phyloP scores from a whole-genome alignment of 2,113 vertebrate genomes.

The Globicephala melas region DNA sequence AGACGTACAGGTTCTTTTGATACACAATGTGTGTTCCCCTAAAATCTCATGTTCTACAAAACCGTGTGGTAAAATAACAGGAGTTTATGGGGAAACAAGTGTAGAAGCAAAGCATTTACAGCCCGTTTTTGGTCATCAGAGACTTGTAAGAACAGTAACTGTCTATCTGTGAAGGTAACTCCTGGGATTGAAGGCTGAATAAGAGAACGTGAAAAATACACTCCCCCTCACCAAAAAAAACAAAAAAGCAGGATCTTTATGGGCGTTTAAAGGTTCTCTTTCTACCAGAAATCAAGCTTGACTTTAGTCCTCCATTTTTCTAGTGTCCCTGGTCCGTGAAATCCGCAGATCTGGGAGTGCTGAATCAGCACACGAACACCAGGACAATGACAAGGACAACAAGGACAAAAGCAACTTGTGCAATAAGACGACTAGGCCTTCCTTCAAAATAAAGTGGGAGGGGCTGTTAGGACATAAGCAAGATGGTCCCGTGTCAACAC shows the following conservation, averaged over 20 bases:
- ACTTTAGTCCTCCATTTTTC: not conserved
- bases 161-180: rapidly evolving
- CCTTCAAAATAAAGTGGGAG: too few species aligned
- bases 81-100: rapidly evolving
- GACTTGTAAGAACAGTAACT: rapidly evolving
- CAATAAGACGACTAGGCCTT: rapidly evolving
- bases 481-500: not conserved
- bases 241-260: too few species aligned
- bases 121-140: rapidly evolving
- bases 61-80: rapidly evolving
- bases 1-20: not conserved
- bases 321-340: not conserved
- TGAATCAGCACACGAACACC: rapidly evolving
- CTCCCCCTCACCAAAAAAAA: not conserved
- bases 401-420: rapidly evolving
- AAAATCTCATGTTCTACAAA: not conserved
- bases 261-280: not conserved
- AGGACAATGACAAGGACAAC: rapidly evolving
- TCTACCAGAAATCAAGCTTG: not conserved
- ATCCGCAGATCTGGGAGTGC: not conserved
- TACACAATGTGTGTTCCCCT: rapidly evolving
- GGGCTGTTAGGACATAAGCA: not conserved
- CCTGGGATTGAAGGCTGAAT: rapidly evolving
- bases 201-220: not conserved
- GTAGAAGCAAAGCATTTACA: not conserved